A percentile compares a stretch with the other conserved stretches of the same genome.
Evolutionary conservation across 2,888 invertebrate species (phyloP).

Genomic region (Aradus depressus): DNA sequence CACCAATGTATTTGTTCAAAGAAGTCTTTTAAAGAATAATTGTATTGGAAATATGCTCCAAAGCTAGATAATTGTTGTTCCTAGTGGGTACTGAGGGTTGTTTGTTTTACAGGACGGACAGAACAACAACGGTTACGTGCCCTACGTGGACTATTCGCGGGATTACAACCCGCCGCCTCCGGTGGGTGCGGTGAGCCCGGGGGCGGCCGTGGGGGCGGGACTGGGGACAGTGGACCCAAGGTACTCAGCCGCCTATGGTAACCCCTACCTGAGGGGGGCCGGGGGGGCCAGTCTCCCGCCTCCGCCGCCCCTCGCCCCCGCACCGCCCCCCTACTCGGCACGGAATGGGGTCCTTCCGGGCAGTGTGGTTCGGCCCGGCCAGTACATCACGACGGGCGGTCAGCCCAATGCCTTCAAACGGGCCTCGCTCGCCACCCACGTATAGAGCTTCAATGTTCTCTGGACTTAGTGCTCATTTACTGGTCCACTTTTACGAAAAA

Average conservation of each 20-base stretch:
- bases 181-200: slow-evolving; percentile 23
- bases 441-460: slow-evolving; percentile 38
- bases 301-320: slow-evolving; percentile 48
- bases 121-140: slow-evolving; percentile 74
- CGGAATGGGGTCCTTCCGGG: slow-evolving; percentile 37
- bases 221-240: slow-evolving; percentile 52
- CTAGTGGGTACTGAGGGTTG: slow-evolving; percentile 14
- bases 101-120: slow-evolving; percentile 53
- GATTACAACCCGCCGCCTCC: slow-evolving; percentile 70
- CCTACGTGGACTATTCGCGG: slow-evolving; percentile 77
- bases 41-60: too few species aligned
- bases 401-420: slow-evolving; percentile 47
- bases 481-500: too few species aligned
- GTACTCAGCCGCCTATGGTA: slow-evolving; percentile 80
- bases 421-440: slow-evolving; percentile 54
- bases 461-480: slow-evolving; percentile 20
- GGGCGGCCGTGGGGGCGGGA: slow-evolving; percentile 36
- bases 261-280: slow-evolving; percentile 67
- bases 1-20: too few species aligned
- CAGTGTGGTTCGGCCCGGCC: slow-evolving; percentile 37
- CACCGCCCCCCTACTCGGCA: slow-evolving; percentile 32
- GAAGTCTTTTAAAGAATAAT: too few species aligned
- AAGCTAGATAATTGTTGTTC: too few species aligned
- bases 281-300: slow-evolving; percentile 69
- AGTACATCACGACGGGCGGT: slow-evolving; percentile 46